Base-by-base conservation (phyloP, 2,888 invertebrate species). In the Andrena bicolor region DNA sequence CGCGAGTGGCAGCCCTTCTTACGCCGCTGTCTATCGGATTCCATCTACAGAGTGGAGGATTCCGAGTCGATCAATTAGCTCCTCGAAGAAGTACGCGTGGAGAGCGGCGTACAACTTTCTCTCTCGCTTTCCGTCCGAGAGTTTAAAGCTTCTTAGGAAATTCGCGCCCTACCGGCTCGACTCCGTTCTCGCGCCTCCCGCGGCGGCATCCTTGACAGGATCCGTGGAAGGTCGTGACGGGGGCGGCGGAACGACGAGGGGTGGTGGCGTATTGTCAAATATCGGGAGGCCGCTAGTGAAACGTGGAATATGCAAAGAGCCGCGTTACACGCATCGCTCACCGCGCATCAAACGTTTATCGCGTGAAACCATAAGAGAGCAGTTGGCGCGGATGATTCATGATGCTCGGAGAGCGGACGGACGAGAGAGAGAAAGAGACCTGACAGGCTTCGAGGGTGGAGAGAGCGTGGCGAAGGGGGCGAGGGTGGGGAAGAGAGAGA, bases 361-460 rank as follows among this genome's bases (percentile, higher is more conserved):
- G 91, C 90, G 86, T 86, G 88, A 88, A 89, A 91, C 91, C 91
- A 91, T 92, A 90, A 91, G 90, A 90, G 92, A 91, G 91, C 92
- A 92, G 92, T 92, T 92, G 92, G 92, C 90, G 86, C 89, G 84
- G 90, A 91, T 93, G 92, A 93, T 93, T 92, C 93, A 93, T 92
- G 91, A 83, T 87, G 87, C 83, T 71, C 80, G 78, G 68, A 82
- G 86, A 79, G 71, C 73, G 70, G 58, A 35, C 63, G 85, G 66
- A 61, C 69, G 68, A 30, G 86, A 79, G 77, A 81, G 84, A 85
- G 81, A 77, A 60, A 77, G 73, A 68, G 58, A 75, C 8, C 63
- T 13, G 53, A 58, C 61, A 48, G 49, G 56, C 56, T 56, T 10
- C 20, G 23, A n/a, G 41, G 58, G 23, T 8, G 26, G 56, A 48